phyloP scores from a whole-genome alignment of 2,888 invertebrate species.

The Aproaerema taeniolella region DNA sequence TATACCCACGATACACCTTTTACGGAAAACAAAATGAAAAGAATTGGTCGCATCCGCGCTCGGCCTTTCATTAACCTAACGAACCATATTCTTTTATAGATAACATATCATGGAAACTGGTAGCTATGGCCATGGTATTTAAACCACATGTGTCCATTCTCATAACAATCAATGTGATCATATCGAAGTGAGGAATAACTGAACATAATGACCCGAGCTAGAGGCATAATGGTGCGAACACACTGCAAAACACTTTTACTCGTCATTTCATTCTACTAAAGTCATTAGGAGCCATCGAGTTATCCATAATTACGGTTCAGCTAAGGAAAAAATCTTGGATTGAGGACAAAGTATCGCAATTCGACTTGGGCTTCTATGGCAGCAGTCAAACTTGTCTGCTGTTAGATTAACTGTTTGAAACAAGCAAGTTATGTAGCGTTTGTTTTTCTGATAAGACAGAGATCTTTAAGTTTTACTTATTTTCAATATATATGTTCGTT shows the following conservation, averaged over 20 bases:
- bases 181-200: conserved; percentile 41
- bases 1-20: too few relatives aligned
- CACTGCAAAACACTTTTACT: conserved; percentile 54
- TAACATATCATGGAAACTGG: conserved; percentile 36
- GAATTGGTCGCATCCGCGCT: conserved; percentile 6
- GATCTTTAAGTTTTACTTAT: too few relatives aligned
- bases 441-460: too few relatives aligned
- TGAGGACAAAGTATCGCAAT: too few relatives aligned
- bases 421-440: too few relatives aligned
- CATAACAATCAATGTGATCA: conserved; percentile 55
- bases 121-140: conserved; percentile 27
- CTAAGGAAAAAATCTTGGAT: not conserved
- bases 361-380: too few relatives aligned
- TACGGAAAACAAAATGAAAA: too few relatives aligned
- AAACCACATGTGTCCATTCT: conserved; percentile 42
- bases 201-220: conserved; percentile 51
- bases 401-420: too few relatives aligned
- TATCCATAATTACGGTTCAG: conserved; percentile 19
- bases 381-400: too few relatives aligned
- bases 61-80: conserved; percentile 12
- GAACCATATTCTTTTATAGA: conserved; percentile 5
- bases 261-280: conserved; percentile 33
- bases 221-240: conserved; percentile 61
- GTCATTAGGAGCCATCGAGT: conserved; percentile 25
- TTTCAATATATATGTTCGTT: too few relatives aligned